Percentiles rank a stretch among this genome's conserved stretches.
Evolutionary conservation across 1,140 invertebrate genomes (phyloP).

Genomic region (Eufriesea mexicana): DNA sequence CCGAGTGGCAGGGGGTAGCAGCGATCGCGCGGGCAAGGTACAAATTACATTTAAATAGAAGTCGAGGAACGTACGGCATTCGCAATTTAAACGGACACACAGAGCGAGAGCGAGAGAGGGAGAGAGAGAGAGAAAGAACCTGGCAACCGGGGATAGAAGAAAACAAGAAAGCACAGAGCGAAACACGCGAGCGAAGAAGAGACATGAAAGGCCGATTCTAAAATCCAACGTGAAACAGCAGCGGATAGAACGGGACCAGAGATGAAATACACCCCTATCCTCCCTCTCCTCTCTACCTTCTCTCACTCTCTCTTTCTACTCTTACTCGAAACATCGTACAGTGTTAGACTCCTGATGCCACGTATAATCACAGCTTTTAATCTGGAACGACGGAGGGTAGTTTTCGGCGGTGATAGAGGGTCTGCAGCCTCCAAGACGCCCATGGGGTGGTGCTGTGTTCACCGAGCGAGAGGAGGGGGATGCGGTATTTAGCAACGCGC

Average conservation of each 20-base stretch:
- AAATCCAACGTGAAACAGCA: slow-evolving; percentile 27
- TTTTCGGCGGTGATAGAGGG: slow-evolving; percentile 33
- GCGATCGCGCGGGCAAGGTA: slow-evolving; percentile 63
- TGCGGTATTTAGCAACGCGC: slow-evolving; percentile 69
- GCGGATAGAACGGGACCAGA: neutral
- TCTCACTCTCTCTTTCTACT: neutral
- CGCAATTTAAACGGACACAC: slow-evolving; percentile 74
- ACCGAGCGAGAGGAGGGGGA: slow-evolving; percentile 33
- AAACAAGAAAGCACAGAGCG: slow-evolving; percentile 9
- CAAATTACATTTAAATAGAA: slow-evolving; percentile 80
- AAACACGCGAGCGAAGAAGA: slow-evolving; percentile 22
- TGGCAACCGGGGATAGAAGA: neutral
- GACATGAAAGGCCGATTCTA: slow-evolving; percentile 31
- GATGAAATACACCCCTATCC: neutral
- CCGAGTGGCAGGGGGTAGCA: neutral
- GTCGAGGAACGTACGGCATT: slow-evolving; percentile 75
- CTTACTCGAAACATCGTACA: slow-evolving; percentile 1
- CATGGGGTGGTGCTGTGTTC: slow-evolving; percentile 20
- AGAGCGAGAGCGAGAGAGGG: slow-evolving; percentile 18
- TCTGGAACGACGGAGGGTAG: slow-evolving; percentile 58
- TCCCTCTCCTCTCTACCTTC: neutral
- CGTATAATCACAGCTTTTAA: slow-evolving; percentile 68
- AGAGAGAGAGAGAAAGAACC: slow-evolving; percentile 33
- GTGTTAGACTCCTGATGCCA: slow-evolving; percentile 48
- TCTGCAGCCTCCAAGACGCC: slow-evolving; percentile 42